Evolutionary conservation across 2,888 invertebrate species (phyloP), one percentile per base, ranked within the genome.

Genomic region (Andrena hattorfiana): DNA sequence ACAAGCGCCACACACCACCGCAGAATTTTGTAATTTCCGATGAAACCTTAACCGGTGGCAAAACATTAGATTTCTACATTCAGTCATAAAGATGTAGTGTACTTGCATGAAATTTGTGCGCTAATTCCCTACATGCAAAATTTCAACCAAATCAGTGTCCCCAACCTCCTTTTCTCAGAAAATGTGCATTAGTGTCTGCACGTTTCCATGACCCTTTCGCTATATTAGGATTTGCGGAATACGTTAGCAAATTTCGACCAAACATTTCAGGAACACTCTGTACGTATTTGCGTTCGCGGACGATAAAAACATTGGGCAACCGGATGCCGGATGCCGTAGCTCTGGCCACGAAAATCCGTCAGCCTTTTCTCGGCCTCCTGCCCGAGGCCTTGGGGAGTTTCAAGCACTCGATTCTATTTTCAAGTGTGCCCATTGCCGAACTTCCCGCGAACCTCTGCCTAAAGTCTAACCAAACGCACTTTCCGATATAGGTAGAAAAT

Each of bases 321-420:
- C 81, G 81, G 71, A 84, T 85, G 70, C 71, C 78, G 81, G 75
- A 80, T 85, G 68, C 81, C 87, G 72, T 77, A 81, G 82, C 82
- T 82, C 85, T 87, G 90, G 86, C 89, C 89, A 86, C 89, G 87
- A 90, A 90, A 89, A 88, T 89, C 83, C 81, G 76, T 51, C 82
- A 77, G 75, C 69, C 73, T 71, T 60, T 71, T 66, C 76, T 83
- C 77, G 77, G 68, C 83, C 68, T 76, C 82, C 77, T 85, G 85
- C 83, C 87, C 87, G 84, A 89, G 87, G 89, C 90, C 90, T 91
- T 89, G 90, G 86, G 80, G 78, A 86, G 89, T 87, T 81, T 87
- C 83, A 66, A 67, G 76, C 75, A 81, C 83, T 71, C 81, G 81
- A 49, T 83, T 86, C 87, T 87, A 87, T 87, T 87, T 87, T 87